A percentile compares a stretch with the other conserved stretches of the same genome.
These are phyloP conservation scores for Trichopoda pennipes DNA, from an alignment of 2,888 invertebrate genomes.

Conservation along the genomic window DNA sequence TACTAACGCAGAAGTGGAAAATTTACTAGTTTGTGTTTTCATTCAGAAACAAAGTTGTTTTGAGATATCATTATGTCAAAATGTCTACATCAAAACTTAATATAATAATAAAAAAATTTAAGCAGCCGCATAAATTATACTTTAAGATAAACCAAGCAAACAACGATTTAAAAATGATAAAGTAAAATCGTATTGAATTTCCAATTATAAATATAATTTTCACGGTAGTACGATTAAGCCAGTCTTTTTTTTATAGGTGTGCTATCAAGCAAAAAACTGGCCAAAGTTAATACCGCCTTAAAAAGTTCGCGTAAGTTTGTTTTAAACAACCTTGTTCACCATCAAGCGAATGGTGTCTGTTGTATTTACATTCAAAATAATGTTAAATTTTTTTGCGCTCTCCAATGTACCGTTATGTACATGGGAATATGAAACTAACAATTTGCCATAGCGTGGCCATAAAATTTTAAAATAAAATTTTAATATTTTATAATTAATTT, in stretches of 20 bases:
- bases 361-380: conserved; percentile 30
- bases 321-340: conserved; percentile 50
- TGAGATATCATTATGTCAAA: conserved; percentile 67
- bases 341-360: background rate
- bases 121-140: conserved; percentile 58
- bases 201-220: conserved; percentile 48
- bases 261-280: conserved; percentile 32
- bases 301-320: conserved; percentile 24
- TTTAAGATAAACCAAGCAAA: conserved; percentile 37
- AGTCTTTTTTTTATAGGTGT: conserved; percentile 44
- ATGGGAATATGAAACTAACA: conserved; percentile 54
- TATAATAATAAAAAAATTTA: conserved; percentile 56
- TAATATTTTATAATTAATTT: conserved; percentile 44
- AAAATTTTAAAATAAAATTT: conserved; percentile 49
- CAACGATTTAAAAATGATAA: conserved; percentile 31
- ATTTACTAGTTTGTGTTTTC: conserved; percentile 37
- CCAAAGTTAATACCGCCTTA: conserved; percentile 48
- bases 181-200: conserved; percentile 58
- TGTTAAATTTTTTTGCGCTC: conserved; percentile 22
- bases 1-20: conserved; percentile 9
- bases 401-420: background rate
- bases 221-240: conserved; percentile 35
- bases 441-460: conserved; percentile 65
- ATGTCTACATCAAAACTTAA: conserved; percentile 59
- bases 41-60: conserved; percentile 33